Evolutionary conservation across 64 coral and sea anemone genomes (phyloP), one percentile per base, ranked within the genome.

Genomic region (Pachyseris speciosa): DNA sequence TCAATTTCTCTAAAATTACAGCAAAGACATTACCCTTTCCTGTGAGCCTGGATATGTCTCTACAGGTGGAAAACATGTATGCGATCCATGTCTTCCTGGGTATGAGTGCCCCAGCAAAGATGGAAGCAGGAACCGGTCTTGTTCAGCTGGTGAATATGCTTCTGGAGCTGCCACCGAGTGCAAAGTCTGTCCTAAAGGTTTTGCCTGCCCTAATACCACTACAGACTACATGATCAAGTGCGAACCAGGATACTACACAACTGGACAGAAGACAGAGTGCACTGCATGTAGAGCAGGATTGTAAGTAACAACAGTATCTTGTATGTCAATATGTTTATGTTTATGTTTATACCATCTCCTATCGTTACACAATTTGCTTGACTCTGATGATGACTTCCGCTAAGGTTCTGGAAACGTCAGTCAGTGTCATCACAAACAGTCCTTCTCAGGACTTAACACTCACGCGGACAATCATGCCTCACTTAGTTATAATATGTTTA

Each of bases 21-120:
- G 97, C 49, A 90, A 94, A 85, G 73, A 80, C 1, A 33, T 95
- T 26, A 65, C 77, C 43, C 61, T 99, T 40, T 11, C 24, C 0
- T 99, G 97, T 77, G 47, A 72, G 63, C 86, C 97, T 57, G 97
- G 97, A 2, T 93, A 74, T 25, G 95, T 90, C 61, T 95, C 97
- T 7, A 34, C 5, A 9, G 37, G 53, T 57, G 86, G 49, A 22
- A 53, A 80, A 24, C 1, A 19, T 0, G 5, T 0, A 2, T 99
- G 97, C 53, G 92, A 90, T 28, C 50, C 74, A 15, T 99, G 97
- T 87, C 97, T 90, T 68, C 47, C 90, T 55, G 97, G 97, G 19
- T 80, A 87, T 26, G 90, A 95, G 43, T 99, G 97, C 28, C 97
- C 97, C 17, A 48, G 13, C 20, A 17, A 10, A 67, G 58, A 67